Percentiles rank a stretch among this genome's conserved stretches.
These are phyloP conservation scores for Colletes gigas DNA, from an alignment of 1,140 invertebrate genomes.

Conservation along the genomic window DNA sequence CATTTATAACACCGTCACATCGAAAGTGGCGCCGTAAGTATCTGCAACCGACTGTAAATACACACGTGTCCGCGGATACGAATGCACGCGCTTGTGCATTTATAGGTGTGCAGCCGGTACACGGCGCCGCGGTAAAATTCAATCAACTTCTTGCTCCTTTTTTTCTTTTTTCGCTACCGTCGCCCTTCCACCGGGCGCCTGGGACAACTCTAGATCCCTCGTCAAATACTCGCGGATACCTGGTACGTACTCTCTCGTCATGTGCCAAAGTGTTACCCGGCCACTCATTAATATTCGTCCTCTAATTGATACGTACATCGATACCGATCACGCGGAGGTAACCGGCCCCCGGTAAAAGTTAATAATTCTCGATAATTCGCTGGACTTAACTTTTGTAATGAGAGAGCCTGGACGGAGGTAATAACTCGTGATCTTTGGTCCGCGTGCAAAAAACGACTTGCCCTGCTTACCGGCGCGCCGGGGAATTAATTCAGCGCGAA, in stretches of 20 bases:
- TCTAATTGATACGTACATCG: constrained; percentile 66
- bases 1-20: constrained; percentile 75
- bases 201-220: constrained; percentile 63
- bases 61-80: constrained; percentile 48
- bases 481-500: constrained; percentile 28
- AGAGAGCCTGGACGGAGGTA: constrained; percentile 36
- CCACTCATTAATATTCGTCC: constrained; percentile 68
- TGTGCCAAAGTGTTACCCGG: constrained; percentile 21
- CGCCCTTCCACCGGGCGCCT: background rate
- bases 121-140: constrained; percentile 63
- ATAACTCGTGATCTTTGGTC: constrained; percentile 45
- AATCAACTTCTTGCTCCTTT: constrained; percentile 68
- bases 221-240: constrained; percentile 64
- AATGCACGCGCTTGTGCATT: background rate
- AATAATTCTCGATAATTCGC: constrained; percentile 64
- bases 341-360: constrained; percentile 32
- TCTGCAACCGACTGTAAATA: constrained; percentile 60
- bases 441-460: constrained; percentile 13
- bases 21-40: constrained; percentile 67
- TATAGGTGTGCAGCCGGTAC: constrained; percentile 23
- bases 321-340: constrained; percentile 49
- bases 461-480: constrained; percentile 9
- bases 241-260: background rate
- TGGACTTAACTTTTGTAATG: constrained; percentile 59
- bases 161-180: constrained; percentile 24